A percentile compares a stretch with the other conserved stretches of the same genome.
phyloP scores from a whole-genome alignment of 2,113 vertebrate species.

The Formicarius rufipectus region DNA sequence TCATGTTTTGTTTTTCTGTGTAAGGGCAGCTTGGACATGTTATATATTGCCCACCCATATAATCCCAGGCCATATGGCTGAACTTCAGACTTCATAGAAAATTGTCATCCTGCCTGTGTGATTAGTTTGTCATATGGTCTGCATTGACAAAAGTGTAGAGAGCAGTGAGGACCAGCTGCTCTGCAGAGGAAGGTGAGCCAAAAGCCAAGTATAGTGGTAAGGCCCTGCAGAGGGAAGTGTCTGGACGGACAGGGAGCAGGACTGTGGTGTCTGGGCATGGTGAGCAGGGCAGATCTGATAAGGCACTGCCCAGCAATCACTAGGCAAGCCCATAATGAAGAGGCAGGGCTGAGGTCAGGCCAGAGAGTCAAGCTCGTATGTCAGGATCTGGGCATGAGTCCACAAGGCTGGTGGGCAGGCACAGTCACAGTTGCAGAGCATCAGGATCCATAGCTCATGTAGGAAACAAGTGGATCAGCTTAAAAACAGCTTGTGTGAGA shows the following conservation, averaged over 20 bases:
- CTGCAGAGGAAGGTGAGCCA: not conserved
- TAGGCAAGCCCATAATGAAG: accelerated
- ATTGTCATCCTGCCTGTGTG: not conserved
- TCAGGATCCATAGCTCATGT: not conserved
- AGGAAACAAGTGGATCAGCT: not conserved
- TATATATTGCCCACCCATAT: not conserved
- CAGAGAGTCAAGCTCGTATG: not conserved
- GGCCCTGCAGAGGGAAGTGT: not conserved
- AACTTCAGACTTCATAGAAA: not conserved
- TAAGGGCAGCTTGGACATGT: not conserved
- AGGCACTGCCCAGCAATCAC: not conserved
- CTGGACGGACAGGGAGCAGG: not conserved
- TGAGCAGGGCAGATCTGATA: not conserved
- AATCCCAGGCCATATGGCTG: not conserved
- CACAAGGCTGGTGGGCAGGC: not conserved
- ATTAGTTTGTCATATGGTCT: not conserved
- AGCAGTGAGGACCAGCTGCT: not conserved
- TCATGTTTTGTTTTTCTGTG: not conserved
- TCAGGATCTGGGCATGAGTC: not conserved
- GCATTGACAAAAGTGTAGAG: not conserved
- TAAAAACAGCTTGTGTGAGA: not conserved
- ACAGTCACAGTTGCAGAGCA: not conserved
- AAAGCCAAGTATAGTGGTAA: not conserved
- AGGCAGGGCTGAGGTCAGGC: not conserved
- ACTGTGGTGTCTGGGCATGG: not conserved